A percentile compares a stretch with the other conserved stretches of the same genome.
Conservation (phyloP, 2,797 vertebrate species). For the Pantherophis alleghaniensis region DNA sequence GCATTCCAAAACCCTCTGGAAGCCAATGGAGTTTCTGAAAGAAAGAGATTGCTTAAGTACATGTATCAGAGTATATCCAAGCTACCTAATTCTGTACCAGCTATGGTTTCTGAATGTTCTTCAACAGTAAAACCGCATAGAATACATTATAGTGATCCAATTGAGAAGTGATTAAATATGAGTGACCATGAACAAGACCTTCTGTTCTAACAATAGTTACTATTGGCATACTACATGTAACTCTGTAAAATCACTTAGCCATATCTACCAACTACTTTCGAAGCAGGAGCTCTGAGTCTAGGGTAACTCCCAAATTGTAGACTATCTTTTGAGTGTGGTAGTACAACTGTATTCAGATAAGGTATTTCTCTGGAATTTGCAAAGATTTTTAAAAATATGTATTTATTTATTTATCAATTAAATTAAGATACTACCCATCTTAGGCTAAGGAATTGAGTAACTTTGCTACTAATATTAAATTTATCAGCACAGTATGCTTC, state of each 20-base stretch:
- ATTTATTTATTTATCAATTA: not conserved
- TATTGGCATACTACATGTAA: not conserved
- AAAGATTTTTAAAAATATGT: not conserved
- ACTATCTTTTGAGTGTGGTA: not conserved
- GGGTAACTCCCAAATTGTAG: not conserved
- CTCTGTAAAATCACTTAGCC: not conserved
- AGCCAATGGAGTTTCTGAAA: not conserved
- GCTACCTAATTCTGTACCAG: not conserved
- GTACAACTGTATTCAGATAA: not conserved
- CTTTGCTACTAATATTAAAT: conserved; percentile 36
- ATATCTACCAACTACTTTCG: not conserved
- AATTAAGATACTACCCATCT: not conserved
- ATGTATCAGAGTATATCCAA: not conserved
- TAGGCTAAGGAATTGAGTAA: not conserved
- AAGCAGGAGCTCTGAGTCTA: not conserved
- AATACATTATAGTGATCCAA: not conserved
- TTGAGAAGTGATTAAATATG: not conserved
- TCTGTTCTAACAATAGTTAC: not conserved
- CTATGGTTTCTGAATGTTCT: not conserved
- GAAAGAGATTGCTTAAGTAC: not conserved
- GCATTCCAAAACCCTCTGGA: not conserved
- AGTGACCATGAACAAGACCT: not conserved
- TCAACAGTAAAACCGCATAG: not conserved
- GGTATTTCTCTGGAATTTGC: not conserved
- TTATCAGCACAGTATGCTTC: conserved; percentile 2